These are phyloP conservation scores for Zaprionus ghesquierei DNA, from an alignment of 1,140 invertebrate genomes.

Conservation along the genomic window DNA sequence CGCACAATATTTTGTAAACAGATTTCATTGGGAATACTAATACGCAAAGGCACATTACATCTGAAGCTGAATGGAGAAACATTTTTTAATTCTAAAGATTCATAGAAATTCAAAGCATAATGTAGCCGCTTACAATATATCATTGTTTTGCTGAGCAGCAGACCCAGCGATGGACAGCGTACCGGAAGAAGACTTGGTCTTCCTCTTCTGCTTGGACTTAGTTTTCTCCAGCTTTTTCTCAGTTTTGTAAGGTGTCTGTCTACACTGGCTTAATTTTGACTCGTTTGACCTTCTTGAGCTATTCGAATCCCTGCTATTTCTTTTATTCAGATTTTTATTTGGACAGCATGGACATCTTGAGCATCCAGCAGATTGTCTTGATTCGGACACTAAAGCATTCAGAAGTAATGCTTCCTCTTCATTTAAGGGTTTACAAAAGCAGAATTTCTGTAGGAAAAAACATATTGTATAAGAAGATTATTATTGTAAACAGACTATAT, in stretches of 20 bases:
- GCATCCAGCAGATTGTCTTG: not conserved
- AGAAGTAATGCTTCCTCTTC: not conserved
- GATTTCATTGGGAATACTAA: constrained; percentile 43
- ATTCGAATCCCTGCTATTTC: not conserved
- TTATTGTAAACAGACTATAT: not conserved
- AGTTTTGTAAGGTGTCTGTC: not conserved
- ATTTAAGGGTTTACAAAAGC: not conserved
- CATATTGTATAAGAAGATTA: not conserved
- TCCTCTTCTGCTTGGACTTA: not conserved
- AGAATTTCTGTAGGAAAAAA: not conserved
- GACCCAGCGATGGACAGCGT: not conserved
- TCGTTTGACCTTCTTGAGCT: not conserved
- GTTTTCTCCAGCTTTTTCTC: constrained; percentile 19
- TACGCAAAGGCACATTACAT: constrained; percentile 55
- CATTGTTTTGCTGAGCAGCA: not conserved
- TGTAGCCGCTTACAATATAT: not conserved
- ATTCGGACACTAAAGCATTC: not conserved
- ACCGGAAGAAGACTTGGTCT: not conserved
- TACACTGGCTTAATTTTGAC: not conserved
- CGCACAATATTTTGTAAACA: constrained; percentile 4
- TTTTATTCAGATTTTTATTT: not conserved
- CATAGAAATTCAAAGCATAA: not conserved
- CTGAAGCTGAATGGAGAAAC: constrained; percentile 38
- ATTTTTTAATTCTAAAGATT: not conserved
- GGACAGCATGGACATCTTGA: too few species aligned